These are phyloP conservation scores for Pomatostomus ruficeps DNA, from an alignment of 2,113 vertebrate species.

Conservation along the genomic window DNA sequence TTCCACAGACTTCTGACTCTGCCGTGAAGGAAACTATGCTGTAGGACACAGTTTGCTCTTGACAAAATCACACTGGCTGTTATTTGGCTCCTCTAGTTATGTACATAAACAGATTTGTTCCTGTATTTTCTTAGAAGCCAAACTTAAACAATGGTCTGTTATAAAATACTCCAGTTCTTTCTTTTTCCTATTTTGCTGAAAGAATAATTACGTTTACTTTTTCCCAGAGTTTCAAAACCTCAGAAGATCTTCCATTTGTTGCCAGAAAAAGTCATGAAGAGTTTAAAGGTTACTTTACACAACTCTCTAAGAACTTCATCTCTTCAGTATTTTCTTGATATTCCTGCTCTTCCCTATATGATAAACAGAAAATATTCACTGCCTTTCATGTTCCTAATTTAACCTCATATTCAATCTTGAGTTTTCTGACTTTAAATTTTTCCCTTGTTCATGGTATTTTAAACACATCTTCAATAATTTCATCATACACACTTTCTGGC, in stretches of 20 bases:
- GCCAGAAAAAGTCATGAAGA: background rate
- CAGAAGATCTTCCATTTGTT: background rate
- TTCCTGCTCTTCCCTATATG: background rate
- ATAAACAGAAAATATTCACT: background rate
- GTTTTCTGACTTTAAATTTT: background rate
- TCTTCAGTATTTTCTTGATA: background rate
- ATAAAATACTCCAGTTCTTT: background rate
- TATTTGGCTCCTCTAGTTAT: background rate
- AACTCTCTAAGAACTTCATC: background rate
- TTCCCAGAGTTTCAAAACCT: background rate
- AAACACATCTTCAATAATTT: background rate
- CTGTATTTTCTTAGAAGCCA: background rate
- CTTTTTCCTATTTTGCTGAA: background rate
- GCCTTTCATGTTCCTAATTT: background rate
- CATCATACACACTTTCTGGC: background rate
- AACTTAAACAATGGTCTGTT: background rate
- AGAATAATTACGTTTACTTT: background rate
- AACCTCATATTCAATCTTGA: background rate
- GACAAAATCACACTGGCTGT: background rate
- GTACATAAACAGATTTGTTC: background rate
- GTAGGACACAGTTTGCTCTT: background rate
- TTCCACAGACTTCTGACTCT: background rate
- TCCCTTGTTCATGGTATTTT: background rate
- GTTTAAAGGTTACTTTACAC: background rate
- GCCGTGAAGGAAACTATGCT: background rate